These are phyloP conservation scores for Drosophila ironensis DNA, from an alignment of 1,140 invertebrate genomes.

Conservation along the genomic window DNA sequence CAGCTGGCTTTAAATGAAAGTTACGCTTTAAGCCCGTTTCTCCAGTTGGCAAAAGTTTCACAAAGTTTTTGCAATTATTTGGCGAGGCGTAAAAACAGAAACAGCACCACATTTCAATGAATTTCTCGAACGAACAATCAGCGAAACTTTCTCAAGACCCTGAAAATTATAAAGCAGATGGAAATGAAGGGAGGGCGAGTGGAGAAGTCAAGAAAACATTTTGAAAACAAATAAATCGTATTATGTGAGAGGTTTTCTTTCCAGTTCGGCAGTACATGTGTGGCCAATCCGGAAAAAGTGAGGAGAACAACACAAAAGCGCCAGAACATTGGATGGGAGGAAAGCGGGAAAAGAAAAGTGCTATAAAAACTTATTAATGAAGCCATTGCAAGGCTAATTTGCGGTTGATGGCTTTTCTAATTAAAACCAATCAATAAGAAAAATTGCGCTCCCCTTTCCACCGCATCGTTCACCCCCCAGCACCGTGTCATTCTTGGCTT, in stretches of 20 bases:
- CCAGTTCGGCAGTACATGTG: constrained; percentile 3
- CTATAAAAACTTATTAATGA: constrained; percentile 75
- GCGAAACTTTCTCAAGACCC: neutral
- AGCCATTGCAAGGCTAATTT: constrained; percentile 70
- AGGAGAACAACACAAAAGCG: neutral
- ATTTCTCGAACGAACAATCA: constrained; percentile 1
- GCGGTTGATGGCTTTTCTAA: constrained; percentile 74
- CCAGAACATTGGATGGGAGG: constrained; percentile 7
- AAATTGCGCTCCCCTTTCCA: constrained; percentile 62
- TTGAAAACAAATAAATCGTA: constrained; percentile 52
- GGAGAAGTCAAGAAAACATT: constrained; percentile 43
- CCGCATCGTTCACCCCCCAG: neutral
- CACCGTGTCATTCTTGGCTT: neutral
- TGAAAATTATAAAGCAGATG: constrained; percentile 17
- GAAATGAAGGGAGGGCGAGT: constrained; percentile 9
- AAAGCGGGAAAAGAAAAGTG: constrained; percentile 22
- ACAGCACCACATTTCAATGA: constrained; percentile 48
- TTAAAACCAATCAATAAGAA: constrained; percentile 77
- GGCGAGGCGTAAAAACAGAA: constrained; percentile 58
- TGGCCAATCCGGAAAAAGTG: neutral
- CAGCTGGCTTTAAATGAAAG: constrained; percentile 17
- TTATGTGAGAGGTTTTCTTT: constrained; percentile 37
- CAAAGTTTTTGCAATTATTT: constrained; percentile 64
- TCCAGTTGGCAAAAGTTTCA: constrained; percentile 15
- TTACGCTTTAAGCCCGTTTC: neutral